Evolutionary conservation across 1,140 invertebrate species (phyloP).

Genomic region (Neodiprion pinetum): DNA sequence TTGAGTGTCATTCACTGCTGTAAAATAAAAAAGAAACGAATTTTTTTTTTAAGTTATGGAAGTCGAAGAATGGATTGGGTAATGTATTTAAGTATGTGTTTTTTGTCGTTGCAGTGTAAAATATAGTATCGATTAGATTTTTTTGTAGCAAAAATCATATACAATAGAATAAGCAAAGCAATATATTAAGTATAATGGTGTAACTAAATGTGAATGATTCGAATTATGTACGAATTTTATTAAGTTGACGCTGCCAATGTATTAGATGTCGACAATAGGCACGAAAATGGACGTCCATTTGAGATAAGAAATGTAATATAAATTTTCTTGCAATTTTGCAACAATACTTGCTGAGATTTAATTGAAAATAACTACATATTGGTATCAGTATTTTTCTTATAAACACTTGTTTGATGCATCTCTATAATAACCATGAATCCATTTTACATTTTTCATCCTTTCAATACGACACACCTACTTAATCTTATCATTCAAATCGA

Average conservation of each 20-base stretch:
- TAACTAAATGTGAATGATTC: slow-evolving; percentile 2
- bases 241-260: not conserved
- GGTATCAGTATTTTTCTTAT: slow-evolving; percentile 1
- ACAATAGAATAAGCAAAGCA: not conserved
- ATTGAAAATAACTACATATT: not conserved
- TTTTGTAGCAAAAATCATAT: not conserved
- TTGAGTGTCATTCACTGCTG: too few relatives aligned
- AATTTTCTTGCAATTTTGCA: not conserved
- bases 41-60: not conserved
- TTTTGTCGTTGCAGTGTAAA: slow-evolving; percentile 4
- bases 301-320: not conserved
- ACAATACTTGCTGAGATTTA: not conserved
- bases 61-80: not conserved
- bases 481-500: too few relatives aligned
- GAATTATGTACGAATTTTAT: slow-evolving; percentile 3
- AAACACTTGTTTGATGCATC: not conserved
- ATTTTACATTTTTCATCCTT: not conserved
- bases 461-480: too few relatives aligned
- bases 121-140: not conserved
- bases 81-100: not conserved
- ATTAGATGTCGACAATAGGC: slow-evolving; percentile 2
- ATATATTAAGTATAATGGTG: not conserved
- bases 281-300: not conserved
- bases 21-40: too few relatives aligned
- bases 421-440: not conserved